Evolutionary conservation across 2,113 vertebrate species (phyloP), one percentile per base, ranked within the genome.

Genomic region (Lepus europaeus): DNA sequence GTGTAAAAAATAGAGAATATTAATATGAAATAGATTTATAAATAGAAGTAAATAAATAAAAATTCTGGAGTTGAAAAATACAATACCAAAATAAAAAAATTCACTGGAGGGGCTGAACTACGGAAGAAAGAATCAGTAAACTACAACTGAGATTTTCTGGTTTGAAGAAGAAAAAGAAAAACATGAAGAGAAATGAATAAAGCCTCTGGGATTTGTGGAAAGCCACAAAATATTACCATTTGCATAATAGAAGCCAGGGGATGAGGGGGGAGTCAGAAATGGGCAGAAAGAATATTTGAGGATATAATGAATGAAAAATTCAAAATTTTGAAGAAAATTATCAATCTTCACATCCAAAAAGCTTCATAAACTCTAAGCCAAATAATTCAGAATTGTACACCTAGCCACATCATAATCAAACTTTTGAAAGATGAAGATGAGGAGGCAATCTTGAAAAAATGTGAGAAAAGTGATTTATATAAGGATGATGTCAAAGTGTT

Each of bases 251-350:
- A 25, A 78, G 59, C 9, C 45, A 11, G 4, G 73, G 11, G 45
- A 66, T 64, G 7, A 80, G 53, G 89, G 9, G 29, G 72, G n/a
- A 81, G 51, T 31, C 45, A 78, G 87, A 95, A 90, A 90, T 77
- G 29, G 27, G 9, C 4, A 51, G 36, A 83, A 72, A 64, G 45
- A 66, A 25, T 49, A 85, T 66, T 36, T 80, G 33, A 89, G 63
- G 20, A 93, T 66, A 80, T 63, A 19, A 80, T 16, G 25, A 33
- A 25, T 33, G 33, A 59, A 53, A 70, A 27, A 3, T 81, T 72
- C 9, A 10, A 87, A 92, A 82, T 20, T 63, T 36, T 27, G 29
- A 91, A 10, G 51, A 6, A 89, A 77, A 90, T 69, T 29, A 70
- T 45, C 61, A 88, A 87, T 85, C 22, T 88, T 27, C 66, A 49